Percentiles rank a stretch among this genome's conserved stretches.
Conservation (phyloP, 2,113 vertebrate genomes). For the Potamarius usumacintae region DNA sequence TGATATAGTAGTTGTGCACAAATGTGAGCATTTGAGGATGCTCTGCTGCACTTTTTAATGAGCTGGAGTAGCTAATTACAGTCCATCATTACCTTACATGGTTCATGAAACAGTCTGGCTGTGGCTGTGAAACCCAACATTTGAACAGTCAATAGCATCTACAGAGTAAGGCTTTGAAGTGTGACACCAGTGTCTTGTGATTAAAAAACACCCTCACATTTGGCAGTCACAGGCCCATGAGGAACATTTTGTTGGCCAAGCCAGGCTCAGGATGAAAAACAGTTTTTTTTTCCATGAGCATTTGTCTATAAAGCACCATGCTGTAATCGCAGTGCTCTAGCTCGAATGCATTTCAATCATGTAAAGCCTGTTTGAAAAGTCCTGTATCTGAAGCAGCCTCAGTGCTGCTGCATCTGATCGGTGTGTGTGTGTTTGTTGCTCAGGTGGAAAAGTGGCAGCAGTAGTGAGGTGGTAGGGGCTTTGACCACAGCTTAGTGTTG, state of each 20-base stretch:
- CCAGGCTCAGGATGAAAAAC: neutral
- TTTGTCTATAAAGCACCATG: neutral
- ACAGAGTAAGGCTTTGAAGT: constrained; percentile 35
- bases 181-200: constrained; percentile 28
- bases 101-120: constrained; percentile 17
- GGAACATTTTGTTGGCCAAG: neutral
- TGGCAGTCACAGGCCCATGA: constrained; percentile 25
- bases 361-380: neutral
- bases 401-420: neutral
- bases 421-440: neutral
- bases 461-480: neutral
- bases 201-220: constrained; percentile 32
- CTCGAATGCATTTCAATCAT: constrained; percentile 6
- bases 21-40: neutral
- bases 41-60: neutral
- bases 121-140: constrained; percentile 32
- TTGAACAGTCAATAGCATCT: constrained; percentile 34
- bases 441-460: neutral
- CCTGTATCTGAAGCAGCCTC: neutral
- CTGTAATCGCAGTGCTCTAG: neutral
- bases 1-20: neutral
- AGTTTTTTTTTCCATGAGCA: neutral
- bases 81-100: neutral
- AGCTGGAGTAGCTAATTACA: neutral
- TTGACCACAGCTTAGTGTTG: constrained; percentile 24